phyloP scores from a whole-genome alignment of 2,113 vertebrate species.

The Rostratula benghalensis region DNA sequence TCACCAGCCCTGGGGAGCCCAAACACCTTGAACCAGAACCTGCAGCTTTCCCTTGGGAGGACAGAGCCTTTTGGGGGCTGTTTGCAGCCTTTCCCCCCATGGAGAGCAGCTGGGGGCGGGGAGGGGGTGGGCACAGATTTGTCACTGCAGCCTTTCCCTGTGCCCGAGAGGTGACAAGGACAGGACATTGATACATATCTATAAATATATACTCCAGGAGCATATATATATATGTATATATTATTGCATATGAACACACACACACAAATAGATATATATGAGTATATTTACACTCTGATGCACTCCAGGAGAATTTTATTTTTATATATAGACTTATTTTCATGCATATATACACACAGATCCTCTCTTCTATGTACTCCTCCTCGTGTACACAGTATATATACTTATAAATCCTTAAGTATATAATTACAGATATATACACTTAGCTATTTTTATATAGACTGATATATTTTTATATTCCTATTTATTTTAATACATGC shows the following conservation, averaged over 20 bases:
- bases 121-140: neutral
- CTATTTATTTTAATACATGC: neutral
- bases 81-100: neutral
- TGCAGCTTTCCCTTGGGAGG: neutral
- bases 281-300: neutral
- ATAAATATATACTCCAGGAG: neutral
- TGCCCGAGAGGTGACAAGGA: neutral
- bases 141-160: neutral
- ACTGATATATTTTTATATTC: neutral
- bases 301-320: neutral
- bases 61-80: neutral
- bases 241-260: neutral
- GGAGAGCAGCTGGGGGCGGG: too few species aligned
- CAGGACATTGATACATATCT: fast-evolving
- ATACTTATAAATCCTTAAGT: neutral
- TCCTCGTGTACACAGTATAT: neutral
- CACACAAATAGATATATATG: neutral
- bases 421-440: neutral
- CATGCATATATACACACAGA: neutral
- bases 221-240: neutral
- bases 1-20: neutral
- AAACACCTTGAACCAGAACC: neutral
- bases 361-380: neutral
- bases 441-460: neutral
- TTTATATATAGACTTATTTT: neutral